phyloP scores from a whole-genome alignment of 1,140 invertebrate species.

The Trypoxylus dichotomus region DNA sequence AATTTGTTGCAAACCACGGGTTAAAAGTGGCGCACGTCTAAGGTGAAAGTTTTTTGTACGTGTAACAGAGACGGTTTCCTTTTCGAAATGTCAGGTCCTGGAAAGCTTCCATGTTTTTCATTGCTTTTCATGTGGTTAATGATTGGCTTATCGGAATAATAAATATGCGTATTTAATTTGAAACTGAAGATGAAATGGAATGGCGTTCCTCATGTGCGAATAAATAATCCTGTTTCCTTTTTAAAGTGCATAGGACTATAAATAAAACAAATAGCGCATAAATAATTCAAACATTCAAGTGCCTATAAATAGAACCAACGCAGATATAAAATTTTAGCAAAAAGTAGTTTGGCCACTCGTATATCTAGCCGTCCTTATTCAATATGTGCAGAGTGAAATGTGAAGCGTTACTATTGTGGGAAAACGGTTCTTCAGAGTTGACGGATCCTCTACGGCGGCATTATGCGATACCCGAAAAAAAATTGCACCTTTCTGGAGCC shows the following conservation, averaged over 20 bases:
- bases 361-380: neutral
- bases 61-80: too few species aligned
- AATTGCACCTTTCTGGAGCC: slow-evolving; percentile 40
- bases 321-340: neutral
- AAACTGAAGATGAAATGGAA: too few species aligned
- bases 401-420: neutral
- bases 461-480: neutral
- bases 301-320: neutral
- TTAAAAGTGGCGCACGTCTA: too few species aligned
- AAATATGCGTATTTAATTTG: too few species aligned
- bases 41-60: too few species aligned
- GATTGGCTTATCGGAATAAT: too few species aligned
- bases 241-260: neutral
- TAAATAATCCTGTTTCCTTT: neutral
- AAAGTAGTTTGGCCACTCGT: neutral
- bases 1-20: too few species aligned
- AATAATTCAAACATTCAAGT: neutral
- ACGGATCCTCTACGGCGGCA: neutral
- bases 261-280: neutral
- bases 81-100: too few species aligned
- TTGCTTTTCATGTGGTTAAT: too few species aligned
- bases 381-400: neutral
- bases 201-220: too few species aligned
- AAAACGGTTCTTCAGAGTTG: neutral
- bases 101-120: too few species aligned